phyloP scores from a whole-genome alignment of 2,888 invertebrate species.

The Thalpophila matura region DNA sequence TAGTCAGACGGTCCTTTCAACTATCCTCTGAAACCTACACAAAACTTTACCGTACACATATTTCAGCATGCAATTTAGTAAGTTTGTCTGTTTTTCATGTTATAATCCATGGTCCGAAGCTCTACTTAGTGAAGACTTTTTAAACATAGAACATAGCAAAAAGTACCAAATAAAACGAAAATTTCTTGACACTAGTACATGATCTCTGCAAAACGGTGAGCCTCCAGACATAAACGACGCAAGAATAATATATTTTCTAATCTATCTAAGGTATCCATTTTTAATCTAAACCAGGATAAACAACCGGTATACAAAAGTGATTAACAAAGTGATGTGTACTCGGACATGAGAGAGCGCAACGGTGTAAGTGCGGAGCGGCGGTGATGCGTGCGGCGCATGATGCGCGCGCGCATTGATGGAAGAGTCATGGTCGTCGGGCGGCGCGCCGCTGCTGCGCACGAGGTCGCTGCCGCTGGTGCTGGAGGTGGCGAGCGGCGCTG shows the following conservation, averaged over 20 bases:
- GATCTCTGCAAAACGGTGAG: conserved; percentile 44
- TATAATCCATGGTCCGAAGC: no score
- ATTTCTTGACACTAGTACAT: no score
- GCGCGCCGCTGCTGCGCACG: conserved; percentile 92
- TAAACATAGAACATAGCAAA: no score
- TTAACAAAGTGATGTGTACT: conserved; percentile 67
- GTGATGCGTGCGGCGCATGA: conserved; percentile 86
- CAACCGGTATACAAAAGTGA: conserved; percentile 24
- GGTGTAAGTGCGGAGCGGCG: conserved; percentile 75
- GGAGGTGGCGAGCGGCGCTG: conserved; percentile 86
- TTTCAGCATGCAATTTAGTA: conserved; percentile 34
- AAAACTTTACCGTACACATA: conserved; percentile 42
- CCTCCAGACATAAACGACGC: conserved; percentile 43
- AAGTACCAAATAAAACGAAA: neutral
- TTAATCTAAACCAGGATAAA: neutral
- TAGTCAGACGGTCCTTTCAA: conserved; percentile 68
- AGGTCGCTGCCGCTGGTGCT: conserved; percentile 92
- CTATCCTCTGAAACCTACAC: conserved; percentile 55
- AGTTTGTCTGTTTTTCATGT: no score
- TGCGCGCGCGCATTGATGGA: conserved; percentile 89
- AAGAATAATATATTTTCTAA: neutral
- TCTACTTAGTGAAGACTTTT: neutral
- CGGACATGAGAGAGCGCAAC: conserved; percentile 80
- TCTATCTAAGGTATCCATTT: neutral
- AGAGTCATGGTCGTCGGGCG: conserved; percentile 91